Base-by-base conservation (phyloP, 2,113 vertebrate species). In the Oxyruncus cristatus region DNA sequence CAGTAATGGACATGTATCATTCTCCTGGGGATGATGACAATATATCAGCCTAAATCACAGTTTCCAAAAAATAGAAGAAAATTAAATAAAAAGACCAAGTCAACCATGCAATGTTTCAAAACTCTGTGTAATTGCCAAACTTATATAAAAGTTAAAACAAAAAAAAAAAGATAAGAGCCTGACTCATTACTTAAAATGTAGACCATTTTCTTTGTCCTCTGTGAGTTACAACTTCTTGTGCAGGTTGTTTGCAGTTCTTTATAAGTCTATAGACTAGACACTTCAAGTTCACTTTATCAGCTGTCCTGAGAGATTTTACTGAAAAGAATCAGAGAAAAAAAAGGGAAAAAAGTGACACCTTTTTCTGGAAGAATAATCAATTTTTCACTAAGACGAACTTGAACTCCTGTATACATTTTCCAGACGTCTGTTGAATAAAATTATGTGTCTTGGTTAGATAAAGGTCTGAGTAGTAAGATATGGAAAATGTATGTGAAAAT, bases 221-320 rank as follows among this genome's bases (percentile, higher is more conserved):
- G 35, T 93, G 79, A 93, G 20, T 77, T 89, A 89, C 19, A 46
- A 62, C 58, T 83, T 91, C 39, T 88, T 74, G 49, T 53, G 32
- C 46, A 82, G 53, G 24, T 82, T 94, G 65, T 90, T 96, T 96
- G 71, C 49, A 75, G 74, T 62, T 95, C 88, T 74, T 89, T 88
- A 12, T 35, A 91, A 81, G 19, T 77, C 42, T 89, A 50, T 61
- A 77, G 91, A 87, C 94, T 92, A 93, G 78, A 71, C n/a, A 41
- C 8, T 95, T 88, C 44, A 73, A 88, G 15, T 47, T 77, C 46
- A 76, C 94, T 93, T 94, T 80, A 83, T 95, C 73, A 92, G 53
- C 50, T 89, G 33, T 90, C 70, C 26, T 79, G 17, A 88, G 91
- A 96, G 73, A 93, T 90, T 95, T 96, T 82, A 63, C 26, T 82